These are phyloP conservation scores for Oscheius sp. DNA, from an alignment of 2,888 invertebrate species.

Conservation along the genomic window DNA sequence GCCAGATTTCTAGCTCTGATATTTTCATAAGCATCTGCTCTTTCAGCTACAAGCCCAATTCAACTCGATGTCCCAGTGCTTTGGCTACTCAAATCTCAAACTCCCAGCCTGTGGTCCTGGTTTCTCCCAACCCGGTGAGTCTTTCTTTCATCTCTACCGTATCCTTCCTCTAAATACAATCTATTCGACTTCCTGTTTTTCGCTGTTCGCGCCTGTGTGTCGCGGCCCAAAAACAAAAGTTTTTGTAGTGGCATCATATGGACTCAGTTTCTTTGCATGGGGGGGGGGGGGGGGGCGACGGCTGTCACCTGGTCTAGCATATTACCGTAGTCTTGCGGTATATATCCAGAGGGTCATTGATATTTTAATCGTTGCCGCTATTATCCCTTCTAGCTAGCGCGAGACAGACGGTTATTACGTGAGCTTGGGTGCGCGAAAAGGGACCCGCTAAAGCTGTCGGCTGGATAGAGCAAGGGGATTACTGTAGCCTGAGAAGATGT, in stretches of 20 bases:
- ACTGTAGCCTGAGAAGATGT: constrained; percentile 19
- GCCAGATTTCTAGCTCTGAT: too few relatives aligned
- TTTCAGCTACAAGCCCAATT: constrained; percentile 45
- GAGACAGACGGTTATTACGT: constrained; percentile 24
- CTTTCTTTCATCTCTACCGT: constrained; percentile 3
- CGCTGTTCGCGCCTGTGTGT: not conserved
- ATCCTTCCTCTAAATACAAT: constrained; percentile 12
- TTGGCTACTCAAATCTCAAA: constrained; percentile 43
- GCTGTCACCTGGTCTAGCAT: constrained; percentile 31
- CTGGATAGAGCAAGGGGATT: constrained; percentile 7
- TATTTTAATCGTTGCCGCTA: constrained; percentile 30
- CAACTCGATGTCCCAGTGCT: constrained; percentile 44
- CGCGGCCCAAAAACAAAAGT: constrained; percentile 20
- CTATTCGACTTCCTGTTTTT: constrained; percentile 26
- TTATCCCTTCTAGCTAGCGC: constrained; percentile 25
- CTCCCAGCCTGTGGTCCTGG: constrained; percentile 30
- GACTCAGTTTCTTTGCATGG: not conserved
- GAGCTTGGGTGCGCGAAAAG: constrained; percentile 20
- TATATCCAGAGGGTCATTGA: constrained; percentile 17
- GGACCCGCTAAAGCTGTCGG: constrained; percentile 15
- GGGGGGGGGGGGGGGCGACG: too few relatives aligned
- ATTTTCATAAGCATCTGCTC: too few relatives aligned
- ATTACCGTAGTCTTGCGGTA: constrained; percentile 8
- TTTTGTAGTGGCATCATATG: not conserved
- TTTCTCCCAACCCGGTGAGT: constrained; percentile 27